Evolutionary conservation across 2,797 vertebrate species (phyloP), one percentile per base, ranked within the genome.

Genomic region (Gila robusta): DNA sequence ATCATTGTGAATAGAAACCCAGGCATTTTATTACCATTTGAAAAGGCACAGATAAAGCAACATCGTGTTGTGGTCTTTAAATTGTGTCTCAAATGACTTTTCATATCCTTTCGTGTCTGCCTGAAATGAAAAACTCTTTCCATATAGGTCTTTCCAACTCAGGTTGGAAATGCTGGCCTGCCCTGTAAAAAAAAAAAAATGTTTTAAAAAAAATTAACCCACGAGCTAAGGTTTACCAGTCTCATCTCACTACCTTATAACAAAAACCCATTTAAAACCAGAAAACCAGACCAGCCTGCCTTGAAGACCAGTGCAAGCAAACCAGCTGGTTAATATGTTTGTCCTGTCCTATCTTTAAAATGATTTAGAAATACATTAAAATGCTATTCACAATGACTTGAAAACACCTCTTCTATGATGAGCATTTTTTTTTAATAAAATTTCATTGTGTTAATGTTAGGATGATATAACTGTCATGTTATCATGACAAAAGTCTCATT

Each of bases 1-100:
- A 71, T 59, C 66, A 73, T 52, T 23, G 78, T 47, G 54, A 85
- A 80, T 49, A 28, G 78, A 11, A 81, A 49, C 54, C 78, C 21
- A 47, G 23, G 32, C 84, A 66, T 66, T 73, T 74, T 52, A 86
- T 81, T 79, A 79, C 39, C 41, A 80, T 81, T 70, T 86, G 69
- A 86, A 86, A 81, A 79, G 67, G 41, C 28, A 19, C 23, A 62
- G 56, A 86, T 81, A 81, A 49, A 44, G 47, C 39, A 37, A 32
- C 52, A 47, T 32, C 3, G 0, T 81, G 49, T 72, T 56, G 26
- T 37, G 77, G 54, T 81, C 41, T 80, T 72, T 39, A 28, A 72
- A 72, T 71, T 19, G 23, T 19, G 62, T 79, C 74, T 85, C 37
- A 23, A 59, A 85, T 79, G 19, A 74, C 49, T 59, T 85, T 56